phyloP scores from a whole-genome alignment of 1,140 invertebrate species.

The Polypedilum pembai region DNA sequence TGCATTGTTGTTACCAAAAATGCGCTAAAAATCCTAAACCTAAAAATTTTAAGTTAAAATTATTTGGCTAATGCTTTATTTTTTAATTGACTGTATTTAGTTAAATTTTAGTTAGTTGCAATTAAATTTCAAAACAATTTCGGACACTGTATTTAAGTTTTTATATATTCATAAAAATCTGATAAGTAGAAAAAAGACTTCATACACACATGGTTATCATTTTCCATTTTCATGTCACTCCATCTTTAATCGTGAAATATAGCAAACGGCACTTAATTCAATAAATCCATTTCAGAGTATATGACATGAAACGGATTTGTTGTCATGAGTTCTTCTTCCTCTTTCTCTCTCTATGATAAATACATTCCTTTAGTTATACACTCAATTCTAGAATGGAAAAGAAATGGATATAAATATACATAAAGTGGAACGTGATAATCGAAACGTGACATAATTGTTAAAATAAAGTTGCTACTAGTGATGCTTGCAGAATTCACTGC shows the following conservation, averaged over 20 bases:
- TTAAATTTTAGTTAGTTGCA: no score
- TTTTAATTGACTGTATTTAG: no score
- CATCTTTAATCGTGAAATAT: slow-evolving; percentile 18
- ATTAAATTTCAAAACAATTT: no score
- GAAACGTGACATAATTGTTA: slow-evolving; percentile 18
- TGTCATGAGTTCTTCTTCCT: not conserved
- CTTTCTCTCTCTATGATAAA: not conserved
- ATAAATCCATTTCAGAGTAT: not conserved
- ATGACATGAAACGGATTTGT: slow-evolving; percentile 17
- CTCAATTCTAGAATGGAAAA: not conserved
- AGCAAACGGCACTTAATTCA: slow-evolving; percentile 3
- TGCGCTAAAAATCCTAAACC: no score
- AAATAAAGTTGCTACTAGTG: not conserved
- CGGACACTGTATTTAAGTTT: no score
- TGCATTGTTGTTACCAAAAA: no score
- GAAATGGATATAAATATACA: slow-evolving; percentile 19
- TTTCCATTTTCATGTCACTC: not conserved
- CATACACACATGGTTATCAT: no score
- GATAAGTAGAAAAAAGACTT: no score
- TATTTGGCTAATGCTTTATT: no score
- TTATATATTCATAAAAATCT: no score
- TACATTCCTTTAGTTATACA: not conserved
- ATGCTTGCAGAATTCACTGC: not conserved
- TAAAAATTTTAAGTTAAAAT: no score
- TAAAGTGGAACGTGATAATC: slow-evolving; percentile 7